Conservation (phyloP, 2,888 invertebrate species). For the Phlogophora meticulosa region DNA sequence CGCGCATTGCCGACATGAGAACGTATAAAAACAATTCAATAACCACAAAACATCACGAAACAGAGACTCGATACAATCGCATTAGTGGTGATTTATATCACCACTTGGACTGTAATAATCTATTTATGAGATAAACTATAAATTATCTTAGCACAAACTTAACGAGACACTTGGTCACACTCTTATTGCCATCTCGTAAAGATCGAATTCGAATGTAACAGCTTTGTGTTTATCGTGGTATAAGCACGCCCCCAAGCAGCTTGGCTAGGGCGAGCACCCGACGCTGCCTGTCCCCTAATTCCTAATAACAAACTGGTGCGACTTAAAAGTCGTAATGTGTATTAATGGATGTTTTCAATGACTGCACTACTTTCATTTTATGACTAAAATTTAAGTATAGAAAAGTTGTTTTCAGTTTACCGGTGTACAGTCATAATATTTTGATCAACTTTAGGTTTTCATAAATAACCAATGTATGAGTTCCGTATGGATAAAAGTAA, state of each 20-base stretch:
- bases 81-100: conserved; percentile 85
- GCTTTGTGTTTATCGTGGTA: conserved; percentile 26
- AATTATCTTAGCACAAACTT: conserved; percentile 76
- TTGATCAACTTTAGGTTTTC: not conserved
- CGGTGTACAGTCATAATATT: no score
- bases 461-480: not conserved
- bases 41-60: conserved; percentile 67
- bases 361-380: conserved; percentile 52
- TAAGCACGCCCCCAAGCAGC: conserved; percentile 56
- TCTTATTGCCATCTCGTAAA: conserved; percentile 6
- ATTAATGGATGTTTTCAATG: conserved; percentile 74
- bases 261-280: conserved; percentile 52
- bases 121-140: conserved; percentile 88
- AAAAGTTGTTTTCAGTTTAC: no score
- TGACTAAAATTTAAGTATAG: conserved; percentile 60
- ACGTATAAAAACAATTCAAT: conserved; percentile 73
- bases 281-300: conserved; percentile 72
- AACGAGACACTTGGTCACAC: not conserved
- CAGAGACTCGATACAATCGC: conserved; percentile 74
- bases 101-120: conserved; percentile 83
- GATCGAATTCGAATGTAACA: conserved; percentile 38
- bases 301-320: conserved; percentile 80
- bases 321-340: conserved; percentile 76
- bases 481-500: not conserved
- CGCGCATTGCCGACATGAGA: conserved; percentile 58